Evolutionary conservation across 2,888 invertebrate genomes (phyloP), one percentile per base, ranked within the genome.

Genomic region (Imbricaverruca yamaguchii): DNA sequence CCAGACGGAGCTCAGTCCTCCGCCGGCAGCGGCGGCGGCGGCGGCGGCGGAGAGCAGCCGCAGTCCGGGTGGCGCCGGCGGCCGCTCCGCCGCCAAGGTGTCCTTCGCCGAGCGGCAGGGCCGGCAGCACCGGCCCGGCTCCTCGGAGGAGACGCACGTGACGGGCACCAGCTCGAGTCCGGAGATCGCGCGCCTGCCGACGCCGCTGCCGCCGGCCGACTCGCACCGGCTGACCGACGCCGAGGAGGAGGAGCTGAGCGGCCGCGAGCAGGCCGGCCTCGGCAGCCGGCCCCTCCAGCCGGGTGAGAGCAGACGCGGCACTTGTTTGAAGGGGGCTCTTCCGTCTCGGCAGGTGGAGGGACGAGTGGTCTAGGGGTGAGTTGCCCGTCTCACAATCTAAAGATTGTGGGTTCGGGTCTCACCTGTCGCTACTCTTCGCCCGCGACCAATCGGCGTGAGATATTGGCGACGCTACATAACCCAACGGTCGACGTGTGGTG

Each of bases 261-360:
- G 18, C 21, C 55, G n/a, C 0, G 77, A 77, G 83, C 39, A 91
- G 91, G 85, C 90, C 91, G 86, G 92, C 95, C 4, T 89, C 96
- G 2, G 91, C 91, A 77, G 96, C 97, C 86, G 95, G 96, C 86
- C 97, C 97, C 97, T 94, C 93, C 85, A 97, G 96, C 86, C 93
- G 86, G 82, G 86, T 88, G 39, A 39, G 39, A 39, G 39, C 39
- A 39, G 39, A 39, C 39, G 4, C 39, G 39, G 39, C 39, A 39
- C 39, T 3, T 4, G 39, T 4, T 4, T 39, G 39, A 39, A 39
- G 4, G 2, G 39, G 39, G 1, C 4, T 39, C 4, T 39, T 39
- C 39, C 39, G 39, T 39, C 39, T 39, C 39, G 39, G 39, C 4
- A 39, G 39, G 39, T n/a, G n/a, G n/a, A n/a, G n/a, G n/a, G n/a